These are phyloP conservation scores for Apotomis betuletana DNA, from an alignment of 2,888 invertebrate species.

Conservation along the genomic window DNA sequence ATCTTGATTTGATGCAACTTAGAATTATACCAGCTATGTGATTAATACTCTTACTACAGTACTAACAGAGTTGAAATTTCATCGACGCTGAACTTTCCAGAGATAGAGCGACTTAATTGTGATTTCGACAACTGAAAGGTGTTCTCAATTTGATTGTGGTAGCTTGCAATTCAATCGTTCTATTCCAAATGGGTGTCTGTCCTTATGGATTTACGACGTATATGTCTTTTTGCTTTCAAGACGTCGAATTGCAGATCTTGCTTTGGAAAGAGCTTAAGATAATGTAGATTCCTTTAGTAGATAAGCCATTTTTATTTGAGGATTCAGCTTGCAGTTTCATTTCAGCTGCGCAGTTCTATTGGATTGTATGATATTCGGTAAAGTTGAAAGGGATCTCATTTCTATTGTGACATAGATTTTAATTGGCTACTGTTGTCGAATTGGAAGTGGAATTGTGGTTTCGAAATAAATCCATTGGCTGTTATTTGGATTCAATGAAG, in stretches of 20 bases:
- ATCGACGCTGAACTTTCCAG: background rate
- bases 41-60: background rate
- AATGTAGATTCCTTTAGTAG: background rate
- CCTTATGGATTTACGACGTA: background rate
- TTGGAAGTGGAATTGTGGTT: background rate
- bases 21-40: background rate
- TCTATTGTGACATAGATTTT: constrained; percentile 14
- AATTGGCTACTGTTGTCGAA: background rate
- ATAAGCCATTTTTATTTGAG: background rate
- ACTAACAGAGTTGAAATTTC: background rate
- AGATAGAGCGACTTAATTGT: constrained; percentile 25
- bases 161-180: constrained; percentile 11
- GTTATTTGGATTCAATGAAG: too few relatives aligned
- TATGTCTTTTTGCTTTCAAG: background rate
- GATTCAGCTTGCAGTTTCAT: constrained; percentile 4
- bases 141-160: constrained; percentile 23
- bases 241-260: background rate
- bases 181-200: background rate
- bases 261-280: background rate
- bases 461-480: too few relatives aligned
- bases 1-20: constrained; percentile 13
- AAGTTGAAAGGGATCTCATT: constrained; percentile 10
- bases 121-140: constrained; percentile 28
- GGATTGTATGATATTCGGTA: constrained; percentile 9
- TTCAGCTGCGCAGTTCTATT: constrained; percentile 3